Conservation (phyloP, 2,888 invertebrate species). For the Nephrotoma appendiculata region DNA sequence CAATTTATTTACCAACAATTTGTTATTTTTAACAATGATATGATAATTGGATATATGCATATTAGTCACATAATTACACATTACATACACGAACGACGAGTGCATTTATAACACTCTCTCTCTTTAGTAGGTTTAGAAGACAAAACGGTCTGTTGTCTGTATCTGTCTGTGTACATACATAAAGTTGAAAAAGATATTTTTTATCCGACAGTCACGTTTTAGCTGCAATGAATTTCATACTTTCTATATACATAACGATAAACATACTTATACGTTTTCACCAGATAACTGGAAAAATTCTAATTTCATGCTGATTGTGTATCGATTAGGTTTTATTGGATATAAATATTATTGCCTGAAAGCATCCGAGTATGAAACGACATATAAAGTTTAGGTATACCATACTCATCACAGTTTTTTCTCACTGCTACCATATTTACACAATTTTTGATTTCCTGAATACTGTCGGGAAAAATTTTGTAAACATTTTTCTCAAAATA, state of each 20-base stretch:
- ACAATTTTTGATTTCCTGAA: background rate
- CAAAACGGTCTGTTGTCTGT: background rate
- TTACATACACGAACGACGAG: background rate
- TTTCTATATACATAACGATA: background rate
- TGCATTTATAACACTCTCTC: background rate
- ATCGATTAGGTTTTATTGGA: background rate
- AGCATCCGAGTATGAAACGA: background rate
- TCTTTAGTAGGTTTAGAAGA: background rate
- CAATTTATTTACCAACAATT: background rate
- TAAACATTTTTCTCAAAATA: background rate
- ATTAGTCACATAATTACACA: background rate
- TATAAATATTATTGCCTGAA: background rate
- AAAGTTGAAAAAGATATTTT: background rate
- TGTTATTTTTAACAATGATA: background rate
- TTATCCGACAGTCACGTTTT: background rate
- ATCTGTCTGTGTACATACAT: too few species aligned
- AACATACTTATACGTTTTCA: background rate
- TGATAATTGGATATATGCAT: background rate
- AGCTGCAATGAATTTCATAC: background rate
- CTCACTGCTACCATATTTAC: background rate
- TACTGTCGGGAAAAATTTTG: background rate
- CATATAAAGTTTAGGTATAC: background rate
- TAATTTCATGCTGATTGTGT: background rate
- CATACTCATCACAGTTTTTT: background rate
- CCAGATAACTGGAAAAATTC: background rate